A percentile compares a stretch with the other conserved stretches of the same genome.
These are phyloP conservation scores for Porites evermanni DNA, from an alignment of 92 coral and sea anemone genomes.

Conservation along the genomic window DNA sequence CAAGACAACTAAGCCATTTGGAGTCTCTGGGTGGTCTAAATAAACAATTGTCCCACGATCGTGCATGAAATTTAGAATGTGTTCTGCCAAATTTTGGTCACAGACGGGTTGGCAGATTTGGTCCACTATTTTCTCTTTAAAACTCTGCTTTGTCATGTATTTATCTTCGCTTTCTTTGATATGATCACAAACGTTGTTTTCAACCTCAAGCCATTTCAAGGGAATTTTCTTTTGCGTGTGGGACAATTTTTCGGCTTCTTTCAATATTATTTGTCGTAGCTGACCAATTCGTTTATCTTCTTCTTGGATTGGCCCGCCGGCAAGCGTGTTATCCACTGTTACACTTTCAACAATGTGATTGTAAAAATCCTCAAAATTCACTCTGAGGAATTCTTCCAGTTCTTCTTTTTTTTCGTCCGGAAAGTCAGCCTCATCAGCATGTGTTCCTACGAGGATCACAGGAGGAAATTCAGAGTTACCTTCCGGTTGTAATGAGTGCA, in stretches of 20 bases:
- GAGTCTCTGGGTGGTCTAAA: too few relatives aligned
- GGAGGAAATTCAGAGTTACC: conserved; percentile 1
- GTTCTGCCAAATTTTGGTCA: too few relatives aligned
- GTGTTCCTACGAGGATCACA: conserved; percentile 1
- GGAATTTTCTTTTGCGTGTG: too few relatives aligned
- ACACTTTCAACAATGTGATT: background rate
- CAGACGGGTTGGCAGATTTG: background rate
- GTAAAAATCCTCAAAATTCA: too few relatives aligned
- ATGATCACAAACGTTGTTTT: background rate
- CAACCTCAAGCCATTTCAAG: too few relatives aligned
- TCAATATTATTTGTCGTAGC: background rate
- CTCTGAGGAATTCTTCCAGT: background rate
- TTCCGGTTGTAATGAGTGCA: background rate
- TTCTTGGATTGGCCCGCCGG: background rate
- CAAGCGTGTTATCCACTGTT: conserved; percentile 8
- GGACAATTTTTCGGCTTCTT: background rate
- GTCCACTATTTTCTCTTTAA: background rate
- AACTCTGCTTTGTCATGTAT: conserved; percentile 2
- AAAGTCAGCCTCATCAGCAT: background rate
- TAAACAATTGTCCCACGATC: too few relatives aligned
- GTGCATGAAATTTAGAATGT: too few relatives aligned
- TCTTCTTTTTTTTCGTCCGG: background rate
- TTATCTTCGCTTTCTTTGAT: background rate
- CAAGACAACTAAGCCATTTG: too few relatives aligned
- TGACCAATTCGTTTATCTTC: background rate